Evolutionary conservation across 1,140 invertebrate genomes (phyloP), one percentile per base, ranked within the genome.

Genomic region (Mactra quadrangularis): DNA sequence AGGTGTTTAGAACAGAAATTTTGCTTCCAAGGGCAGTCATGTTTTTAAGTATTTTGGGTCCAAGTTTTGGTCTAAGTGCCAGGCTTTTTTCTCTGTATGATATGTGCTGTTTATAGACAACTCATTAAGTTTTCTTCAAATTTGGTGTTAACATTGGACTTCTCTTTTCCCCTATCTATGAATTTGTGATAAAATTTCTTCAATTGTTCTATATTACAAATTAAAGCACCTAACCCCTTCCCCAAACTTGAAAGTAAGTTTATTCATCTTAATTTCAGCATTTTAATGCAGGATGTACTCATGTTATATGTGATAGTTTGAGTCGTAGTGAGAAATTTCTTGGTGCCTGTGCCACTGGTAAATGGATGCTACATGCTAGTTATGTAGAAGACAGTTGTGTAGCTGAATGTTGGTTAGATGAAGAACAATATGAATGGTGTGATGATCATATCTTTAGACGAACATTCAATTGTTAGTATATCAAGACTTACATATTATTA

Each of bases 281-380:
- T 62, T 89, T 85, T 33, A 84, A 70, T 31, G 19, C 79, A 17
- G 81, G 72, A 22, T 87, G 87, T 59, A 89, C 87, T 0, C 88
- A 89, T 72, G 62, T 89, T 19, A 50, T 89, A 6, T 87, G 86
- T 85, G 86, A 84, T 1, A 88, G 86, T 81, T 25, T 87, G 6
- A 79, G 81, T 19, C 52, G 85, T 0, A 86, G 86, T 84, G 88
- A 89, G 62, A 89, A 89, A 57, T 89, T 85, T 66, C 79, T 89
- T 13, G 87, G 85, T 22, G 88, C 81, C 19, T 88, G 85, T 85
- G 83, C 88, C 1, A 88, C 82, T 70, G 88, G 87, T 17, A 89
- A 77, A 50, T 89, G 88, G 87, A 70, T 87, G 35, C 62, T 89
- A 0, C 86, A 83, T 19, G 83, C 85, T 31, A 35, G 77, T 9